Evolutionary conservation across 2,797 vertebrate species (phyloP), one percentile per base, ranked within the genome.

Genomic region (Halcyon leucocephala): DNA sequence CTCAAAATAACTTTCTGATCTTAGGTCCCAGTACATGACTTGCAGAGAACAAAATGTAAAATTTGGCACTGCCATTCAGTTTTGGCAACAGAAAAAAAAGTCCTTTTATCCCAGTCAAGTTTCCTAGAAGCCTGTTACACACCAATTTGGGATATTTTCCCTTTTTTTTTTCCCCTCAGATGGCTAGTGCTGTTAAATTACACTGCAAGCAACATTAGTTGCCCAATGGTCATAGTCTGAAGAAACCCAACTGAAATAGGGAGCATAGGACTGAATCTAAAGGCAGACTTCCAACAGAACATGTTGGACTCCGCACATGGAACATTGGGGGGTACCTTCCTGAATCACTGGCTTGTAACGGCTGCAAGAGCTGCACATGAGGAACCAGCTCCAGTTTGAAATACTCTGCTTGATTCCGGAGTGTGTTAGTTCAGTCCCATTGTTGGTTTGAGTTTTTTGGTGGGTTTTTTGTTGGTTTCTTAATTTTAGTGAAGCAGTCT

Each of bases 1-100:
- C 86, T 87, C 61, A 87, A 89, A 93, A 82, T 67, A 93, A 64
- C 26, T 74, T 80, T 77, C 67, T 87, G 62, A 89, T 90, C 67
- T 89, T 37, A 67, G 78, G 52, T 60, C 52, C 49, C 41, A 49
- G 2, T 42, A 73, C 33, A 85, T 0, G 26, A 91, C 87, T n/a
- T 83, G 44, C 61, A 91, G 18, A 57, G n/a, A 72, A 64, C 7
- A 90, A 90, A 91, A 93, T n/a, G 61, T 51, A 77, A 86, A 83
- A 93, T 90, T 49, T 83, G 76, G 74, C 57, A 69, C 8, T 86
- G 55, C 12, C n/a, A 24, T 71, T 85, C 18, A 41, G 21, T 16
- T 86, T 82, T 60, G 61, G 41, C 10, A 25, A 69, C 49, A 52
- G 49, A 71, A 66, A 72, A 70, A 35, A 28, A 42, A 57, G n/a